These are phyloP conservation scores for Elanus axillaris DNA, from an alignment of 2,113 vertebrate species.

Conservation along the genomic window DNA sequence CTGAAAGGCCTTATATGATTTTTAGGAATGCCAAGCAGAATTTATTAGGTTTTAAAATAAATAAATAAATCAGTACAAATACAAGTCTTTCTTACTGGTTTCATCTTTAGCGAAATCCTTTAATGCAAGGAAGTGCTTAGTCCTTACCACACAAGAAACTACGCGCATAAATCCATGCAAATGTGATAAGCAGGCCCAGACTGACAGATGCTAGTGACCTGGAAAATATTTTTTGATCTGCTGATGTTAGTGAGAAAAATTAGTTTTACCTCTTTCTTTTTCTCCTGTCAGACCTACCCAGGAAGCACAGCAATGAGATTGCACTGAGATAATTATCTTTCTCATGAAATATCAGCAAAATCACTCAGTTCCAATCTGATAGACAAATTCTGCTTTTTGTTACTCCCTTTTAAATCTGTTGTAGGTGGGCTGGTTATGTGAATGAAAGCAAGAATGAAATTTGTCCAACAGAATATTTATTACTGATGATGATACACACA, in stretches of 20 bases:
- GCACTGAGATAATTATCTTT: background rate
- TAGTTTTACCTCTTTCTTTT: background rate
- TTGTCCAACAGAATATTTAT: background rate
- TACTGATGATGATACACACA: background rate
- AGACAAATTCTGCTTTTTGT: background rate
- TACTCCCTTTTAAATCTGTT: background rate
- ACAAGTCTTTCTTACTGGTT: background rate
- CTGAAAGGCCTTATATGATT: background rate
- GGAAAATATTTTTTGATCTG: background rate
- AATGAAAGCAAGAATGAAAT: background rate
- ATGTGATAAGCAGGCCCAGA: background rate
- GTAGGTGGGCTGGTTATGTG: background rate
- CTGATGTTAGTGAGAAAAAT: background rate
- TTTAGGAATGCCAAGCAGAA: background rate
- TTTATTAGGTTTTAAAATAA: background rate
- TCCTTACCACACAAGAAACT: background rate
- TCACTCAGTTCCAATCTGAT: background rate
- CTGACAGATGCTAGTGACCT: background rate
- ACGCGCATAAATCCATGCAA: background rate
- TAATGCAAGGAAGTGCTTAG: background rate
- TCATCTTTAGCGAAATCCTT: background rate
- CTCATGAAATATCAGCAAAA: background rate
- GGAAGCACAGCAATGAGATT: background rate
- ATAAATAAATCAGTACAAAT: background rate
- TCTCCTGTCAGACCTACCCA: background rate